A percentile compares a stretch with the other conserved stretches of the same genome.
Evolutionary conservation across 2,113 vertebrate species (phyloP).

Genomic region (Oplegnathus fasciatus): DNA sequence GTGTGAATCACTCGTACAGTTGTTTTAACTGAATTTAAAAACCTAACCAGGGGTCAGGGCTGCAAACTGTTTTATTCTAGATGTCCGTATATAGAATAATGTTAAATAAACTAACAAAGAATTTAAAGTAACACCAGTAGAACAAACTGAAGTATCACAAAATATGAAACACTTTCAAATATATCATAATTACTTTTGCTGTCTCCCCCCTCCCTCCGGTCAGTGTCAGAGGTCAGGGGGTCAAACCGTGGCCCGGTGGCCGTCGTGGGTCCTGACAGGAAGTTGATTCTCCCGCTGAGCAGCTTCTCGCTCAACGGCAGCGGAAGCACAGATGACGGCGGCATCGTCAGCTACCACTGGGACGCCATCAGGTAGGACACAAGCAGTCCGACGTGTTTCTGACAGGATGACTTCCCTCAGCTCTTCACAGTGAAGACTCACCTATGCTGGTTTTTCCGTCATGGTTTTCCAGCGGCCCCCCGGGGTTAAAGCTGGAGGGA

Average conservation of each 20-base stretch:
- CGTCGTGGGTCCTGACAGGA: constrained; percentile 87
- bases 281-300: constrained; percentile 85
- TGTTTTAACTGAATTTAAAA: no score
- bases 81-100: no score
- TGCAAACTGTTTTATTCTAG: no score
- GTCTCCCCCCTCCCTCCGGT: neutral
- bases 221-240: constrained; percentile 71
- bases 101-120: no score
- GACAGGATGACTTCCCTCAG: no score
- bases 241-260: constrained; percentile 87
- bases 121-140: no score
- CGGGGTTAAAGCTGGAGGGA: constrained; percentile 83
- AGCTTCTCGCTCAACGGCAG: constrained; percentile 87
- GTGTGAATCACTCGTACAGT: no score
- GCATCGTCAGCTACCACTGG: constrained; percentile 85
- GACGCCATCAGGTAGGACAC: constrained; percentile 54
- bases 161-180: no score
- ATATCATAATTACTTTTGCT: no score
- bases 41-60: no score
- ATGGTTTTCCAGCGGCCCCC: constrained; percentile 85
- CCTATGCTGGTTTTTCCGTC: no score
- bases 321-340: constrained; percentile 87
- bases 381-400: rapidly evolving
- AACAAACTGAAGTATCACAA: no score
- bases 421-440: neutral